These are phyloP conservation scores for Stictocephala bisonia DNA, from an alignment of 2,888 invertebrate species.

Conservation along the genomic window DNA sequence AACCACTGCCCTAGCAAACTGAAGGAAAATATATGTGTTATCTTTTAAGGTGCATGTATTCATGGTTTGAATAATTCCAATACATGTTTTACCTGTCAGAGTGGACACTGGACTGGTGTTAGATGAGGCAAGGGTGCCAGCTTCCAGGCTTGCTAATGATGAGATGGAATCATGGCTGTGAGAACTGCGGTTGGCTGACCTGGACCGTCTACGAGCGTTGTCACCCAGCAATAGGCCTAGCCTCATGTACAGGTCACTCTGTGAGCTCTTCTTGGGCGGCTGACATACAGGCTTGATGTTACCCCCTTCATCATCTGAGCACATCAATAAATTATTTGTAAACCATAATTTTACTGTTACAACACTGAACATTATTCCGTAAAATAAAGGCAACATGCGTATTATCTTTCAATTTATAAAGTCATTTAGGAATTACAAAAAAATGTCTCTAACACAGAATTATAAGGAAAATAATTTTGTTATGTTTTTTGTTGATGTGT, in stretches of 20 bases:
- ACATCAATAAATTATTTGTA: too few relatives aligned
- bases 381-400: too few relatives aligned
- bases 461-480: too few relatives aligned
- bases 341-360: too few relatives aligned
- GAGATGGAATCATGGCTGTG: constrained; percentile 66
- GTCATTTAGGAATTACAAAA: too few relatives aligned
- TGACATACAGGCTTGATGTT: constrained; percentile 70
- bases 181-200: constrained; percentile 61
- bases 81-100: constrained; percentile 71
- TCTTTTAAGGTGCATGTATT: too few relatives aligned
- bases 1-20: too few relatives aligned
- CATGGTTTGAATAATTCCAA: not conserved
- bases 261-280: constrained; percentile 67
- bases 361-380: too few relatives aligned
- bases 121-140: constrained; percentile 78
- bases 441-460: too few relatives aligned
- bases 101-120: constrained; percentile 93
- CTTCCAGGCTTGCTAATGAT: constrained; percentile 69
- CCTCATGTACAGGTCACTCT: constrained; percentile 85
- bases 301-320: constrained; percentile 81
- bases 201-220: constrained; percentile 67
- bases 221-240: constrained; percentile 85
- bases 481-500: too few relatives aligned
- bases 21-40: too few relatives aligned
- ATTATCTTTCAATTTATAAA: too few relatives aligned